Base-by-base conservation (phyloP, 2,113 vertebrate species). In the Ifrita kowaldi region DNA sequence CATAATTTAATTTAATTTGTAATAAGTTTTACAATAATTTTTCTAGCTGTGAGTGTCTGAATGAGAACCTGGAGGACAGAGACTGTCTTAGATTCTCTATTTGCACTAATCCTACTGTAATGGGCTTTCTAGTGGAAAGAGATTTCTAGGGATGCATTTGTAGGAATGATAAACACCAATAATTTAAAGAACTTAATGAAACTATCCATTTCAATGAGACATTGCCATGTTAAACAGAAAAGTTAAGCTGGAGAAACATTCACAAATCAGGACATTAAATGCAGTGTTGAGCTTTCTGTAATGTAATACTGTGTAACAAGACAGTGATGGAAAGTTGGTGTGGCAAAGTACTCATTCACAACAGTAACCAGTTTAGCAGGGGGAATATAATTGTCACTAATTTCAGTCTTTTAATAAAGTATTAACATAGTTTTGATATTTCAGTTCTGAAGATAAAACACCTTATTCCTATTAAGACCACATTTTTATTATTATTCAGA, bases 131-230 rank as follows among this genome's bases (percentile, higher is more conserved):
- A 27, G 32, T 10, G 60, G 81, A 87, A 84, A 75, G 15, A 44
- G 7, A 69, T 22, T 91, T 85, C 32, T 28, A 64, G 19, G 17
- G 30, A 59, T 76, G 15, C 27, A 44, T 69, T 89, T 65, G 67
- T 60, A 65, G 67, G n/a, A 88, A 79, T 88, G 70, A 94, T 62
- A 93, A 96, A 96, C 73, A 83, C 12, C n/a, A 83, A 89, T 84
- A 91, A 80, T 90, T 91, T 81, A 67, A 90, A 70, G 37, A 84
- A 83, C 32, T 63, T 94, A 92, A 91, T 95, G 47, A 93, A 94
- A 92, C 69, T 76, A 95, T 92, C 74, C 6, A 39, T 95, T 94
- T 91, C 68, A 81, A 81, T 96, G 87, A 96, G 70, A 30, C 82
- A 93, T 81, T 14, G 10, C 52, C 21, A n/a, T 42, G 62, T 71